Evolutionary conservation across 92 coral and sea anemone genomes (phyloP), one percentile per base, ranked within the genome.

Genomic region (Micromussa lordhowensis): DNA sequence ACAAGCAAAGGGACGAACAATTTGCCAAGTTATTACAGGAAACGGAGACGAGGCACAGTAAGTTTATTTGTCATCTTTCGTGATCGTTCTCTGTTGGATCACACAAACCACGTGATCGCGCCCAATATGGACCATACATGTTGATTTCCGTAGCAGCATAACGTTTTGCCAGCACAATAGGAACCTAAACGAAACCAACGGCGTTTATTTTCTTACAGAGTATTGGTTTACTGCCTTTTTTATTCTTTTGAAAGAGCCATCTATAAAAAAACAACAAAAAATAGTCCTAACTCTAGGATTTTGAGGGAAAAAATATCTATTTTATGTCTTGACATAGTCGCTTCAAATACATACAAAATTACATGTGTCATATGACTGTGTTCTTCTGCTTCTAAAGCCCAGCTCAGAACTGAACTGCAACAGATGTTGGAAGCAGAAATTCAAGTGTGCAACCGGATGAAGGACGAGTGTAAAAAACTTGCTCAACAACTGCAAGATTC

Each of bases 371-470:
- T 30, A 16, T 15, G 44, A 0, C 3, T 49, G 31, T 26, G 59
- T 76, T 10, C 7, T 28, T 76, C 2, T 38, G 21, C 58, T 18
- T 31, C 3, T 44, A 24, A 17, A 97, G 99, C 94, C 55, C 95
- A 93, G 68, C 89, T 86, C 51, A 94, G 98, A 21, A 90, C 85
- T 18, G 99, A 97, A 51, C 85, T 96, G 16, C 98, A 96, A 49
- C 91, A 93, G 88, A 92, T 97, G 94, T 48, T 95, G 59, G 97
- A 96, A 81, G 86, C 97, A 32, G 97, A 97, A 90, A 93, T 95
- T 68, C 93, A 94, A 72, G 93, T 97, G 85, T 92, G 97, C 21
- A 89, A 91, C 69, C 85, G 77, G 32, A 68, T 97, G 83, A 95
- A 94, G 72, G 95, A 95, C 31, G 99, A 97, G 86, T 94, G 96